A percentile compares a stretch with the other conserved stretches of the same genome.
These are phyloP conservation scores for Tragelaphus oryx DNA, from an alignment of 2,797 vertebrate genomes.

Conservation along the genomic window DNA sequence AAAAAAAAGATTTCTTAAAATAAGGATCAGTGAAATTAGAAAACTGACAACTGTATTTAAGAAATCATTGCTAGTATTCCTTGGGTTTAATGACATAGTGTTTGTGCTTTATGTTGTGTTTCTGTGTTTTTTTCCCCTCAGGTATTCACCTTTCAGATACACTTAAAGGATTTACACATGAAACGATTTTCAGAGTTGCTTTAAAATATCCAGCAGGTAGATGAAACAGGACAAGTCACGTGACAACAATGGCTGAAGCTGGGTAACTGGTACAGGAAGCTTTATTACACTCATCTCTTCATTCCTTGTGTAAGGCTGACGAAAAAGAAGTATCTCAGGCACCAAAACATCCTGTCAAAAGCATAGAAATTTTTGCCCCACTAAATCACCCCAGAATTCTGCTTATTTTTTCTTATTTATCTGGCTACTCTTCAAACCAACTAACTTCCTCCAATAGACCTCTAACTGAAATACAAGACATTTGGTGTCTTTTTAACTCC, in stretches of 20 bases:
- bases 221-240: not conserved
- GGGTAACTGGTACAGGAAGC: not conserved
- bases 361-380: not conserved
- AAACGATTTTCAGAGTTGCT: not conserved
- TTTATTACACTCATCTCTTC: not conserved
- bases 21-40: not conserved
- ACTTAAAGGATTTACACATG: not conserved
- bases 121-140: not conserved
- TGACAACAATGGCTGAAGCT: not conserved
- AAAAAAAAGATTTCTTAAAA: not conserved
- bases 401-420: not conserved
- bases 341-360: conserved; percentile 15
- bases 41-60: conserved; percentile 22
- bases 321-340: not conserved
- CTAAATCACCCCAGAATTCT: conserved; percentile 1
- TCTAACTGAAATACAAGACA: not conserved
- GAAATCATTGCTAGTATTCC: not conserved
- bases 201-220: not conserved
- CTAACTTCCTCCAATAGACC: not conserved
- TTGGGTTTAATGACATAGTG: not conserved
- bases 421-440: not conserved
- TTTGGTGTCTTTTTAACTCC: not conserved
- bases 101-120: not conserved
- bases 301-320: not conserved
- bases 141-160: conserved; percentile 2